A percentile compares a stretch with the other conserved stretches of the same genome.
Evolutionary conservation across 1,140 invertebrate species (phyloP).

Genomic region (Caenorhabditis brenneri): DNA sequence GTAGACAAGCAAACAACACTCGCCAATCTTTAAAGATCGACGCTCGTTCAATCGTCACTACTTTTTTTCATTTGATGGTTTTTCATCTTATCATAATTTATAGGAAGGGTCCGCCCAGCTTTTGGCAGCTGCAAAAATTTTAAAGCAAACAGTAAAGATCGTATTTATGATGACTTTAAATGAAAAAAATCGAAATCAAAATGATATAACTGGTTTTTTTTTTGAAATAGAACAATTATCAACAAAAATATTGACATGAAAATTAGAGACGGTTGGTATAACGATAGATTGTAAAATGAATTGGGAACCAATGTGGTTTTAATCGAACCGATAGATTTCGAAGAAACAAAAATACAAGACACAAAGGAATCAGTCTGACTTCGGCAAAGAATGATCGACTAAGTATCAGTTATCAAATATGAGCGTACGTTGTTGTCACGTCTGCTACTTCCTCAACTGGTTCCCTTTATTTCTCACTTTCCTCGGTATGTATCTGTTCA

Average conservation of each 20-base stretch:
- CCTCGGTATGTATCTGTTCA: not conserved
- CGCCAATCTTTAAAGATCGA: slow-evolving; percentile 15
- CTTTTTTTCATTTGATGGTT: not conserved
- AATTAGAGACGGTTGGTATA: too few species aligned
- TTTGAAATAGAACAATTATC: not conserved
- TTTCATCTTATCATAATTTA: slow-evolving; percentile 1
- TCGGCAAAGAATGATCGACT: slow-evolving; percentile 2
- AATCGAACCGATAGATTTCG: too few species aligned
- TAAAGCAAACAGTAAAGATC: not conserved
- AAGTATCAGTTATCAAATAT: slow-evolving; percentile 18
- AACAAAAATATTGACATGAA: not conserved
- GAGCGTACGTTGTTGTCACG: slow-evolving; percentile 12
- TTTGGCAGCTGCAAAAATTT: not conserved
- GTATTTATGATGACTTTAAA: not conserved
- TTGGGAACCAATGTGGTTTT: too few species aligned
- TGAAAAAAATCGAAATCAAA: not conserved
- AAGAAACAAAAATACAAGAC: too few species aligned
- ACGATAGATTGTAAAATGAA: too few species aligned
- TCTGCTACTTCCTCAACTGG: not conserved
- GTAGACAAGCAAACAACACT: not conserved
- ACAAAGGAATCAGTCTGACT: too few species aligned
- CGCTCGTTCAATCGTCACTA: not conserved
- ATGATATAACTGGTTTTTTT: not conserved
- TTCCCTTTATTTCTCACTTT: not conserved
- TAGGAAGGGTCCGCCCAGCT: not conserved